These are phyloP conservation scores for Silurus glanis DNA, from an alignment of 2,113 vertebrate genomes.

Conservation along the genomic window DNA sequence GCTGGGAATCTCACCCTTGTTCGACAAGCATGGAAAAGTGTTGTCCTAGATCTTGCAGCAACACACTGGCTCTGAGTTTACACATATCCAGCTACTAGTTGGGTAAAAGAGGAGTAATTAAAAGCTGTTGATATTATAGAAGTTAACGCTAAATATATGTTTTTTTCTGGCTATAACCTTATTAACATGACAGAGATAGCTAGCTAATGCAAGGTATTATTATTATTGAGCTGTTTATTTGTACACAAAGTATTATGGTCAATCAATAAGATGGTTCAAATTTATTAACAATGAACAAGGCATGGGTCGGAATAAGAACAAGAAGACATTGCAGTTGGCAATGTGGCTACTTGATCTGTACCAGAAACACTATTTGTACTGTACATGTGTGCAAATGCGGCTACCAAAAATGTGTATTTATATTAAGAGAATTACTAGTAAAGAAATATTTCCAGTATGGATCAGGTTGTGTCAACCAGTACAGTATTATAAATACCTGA, in stretches of 20 bases:
- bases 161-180: background rate
- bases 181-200: background rate
- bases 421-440: no score
- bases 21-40: background rate
- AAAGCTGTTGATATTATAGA: background rate
- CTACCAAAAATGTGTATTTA: no score
- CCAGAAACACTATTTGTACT: no score
- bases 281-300: background rate
- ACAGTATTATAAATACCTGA: no score
- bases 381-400: no score
- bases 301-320: background rate
- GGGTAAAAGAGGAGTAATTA: background rate
- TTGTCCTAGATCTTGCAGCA: background rate
- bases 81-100: background rate
- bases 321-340: background rate
- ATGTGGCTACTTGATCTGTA: no score
- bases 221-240: no score
- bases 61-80: background rate
- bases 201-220: background rate
- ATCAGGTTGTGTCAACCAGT: no score
- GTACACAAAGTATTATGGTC: background rate
- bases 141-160: background rate
- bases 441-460: no score
- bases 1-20: background rate
- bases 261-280: background rate